Evolutionary conservation across 2,888 invertebrate genomes (phyloP), one percentile per base, ranked within the genome.

Genomic region (Drosophila mimetica): DNA sequence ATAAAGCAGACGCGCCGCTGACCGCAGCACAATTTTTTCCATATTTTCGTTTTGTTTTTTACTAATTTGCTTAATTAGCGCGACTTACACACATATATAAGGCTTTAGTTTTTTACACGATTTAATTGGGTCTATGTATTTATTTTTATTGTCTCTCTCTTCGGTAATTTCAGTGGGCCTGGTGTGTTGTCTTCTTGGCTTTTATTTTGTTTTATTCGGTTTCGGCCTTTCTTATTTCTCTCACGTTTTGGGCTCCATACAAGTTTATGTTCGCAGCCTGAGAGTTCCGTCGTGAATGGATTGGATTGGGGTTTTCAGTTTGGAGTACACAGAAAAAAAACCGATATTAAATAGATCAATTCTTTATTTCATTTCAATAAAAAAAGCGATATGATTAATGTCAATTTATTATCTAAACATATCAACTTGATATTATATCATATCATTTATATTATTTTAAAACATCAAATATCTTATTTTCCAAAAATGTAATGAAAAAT

Each of bases 141-240:
- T 64, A 47, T 54, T 54, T 57, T 66, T 58, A 67, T 72, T 59
- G 60, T 72, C 70, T 71, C 44, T 61, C 55, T 50, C 37, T 50
- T 67, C 52, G 54, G 72, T 72, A 65, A 74, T 80, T 71, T 66
- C 41, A 66, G 58, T 59, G 63, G 30, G 67, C 42, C 55, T 71
- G 22, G 22, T 22, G 6, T 5, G 6, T 22, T 22, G 63, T 69
- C 39, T 1, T 9, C 65, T 64, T 67, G 42, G 13, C 32, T 51
- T 34, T 67, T 65, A 69, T 50, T 76, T 65, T 63, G 42, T 63
- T 63, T 71, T 25, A 55, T 50, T 66, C 59, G 36, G 60, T 75
- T 79, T 79, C 75, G 74, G 77, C 86, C 88, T 84, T 88, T 88
- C 86, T 79, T 80, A 84, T 84, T 88, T 88, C 86, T 79, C 84